These are phyloP conservation scores for Actinia tenebrosa DNA, from an alignment of 64 coral and sea anemone genomes.

Conservation along the genomic window DNA sequence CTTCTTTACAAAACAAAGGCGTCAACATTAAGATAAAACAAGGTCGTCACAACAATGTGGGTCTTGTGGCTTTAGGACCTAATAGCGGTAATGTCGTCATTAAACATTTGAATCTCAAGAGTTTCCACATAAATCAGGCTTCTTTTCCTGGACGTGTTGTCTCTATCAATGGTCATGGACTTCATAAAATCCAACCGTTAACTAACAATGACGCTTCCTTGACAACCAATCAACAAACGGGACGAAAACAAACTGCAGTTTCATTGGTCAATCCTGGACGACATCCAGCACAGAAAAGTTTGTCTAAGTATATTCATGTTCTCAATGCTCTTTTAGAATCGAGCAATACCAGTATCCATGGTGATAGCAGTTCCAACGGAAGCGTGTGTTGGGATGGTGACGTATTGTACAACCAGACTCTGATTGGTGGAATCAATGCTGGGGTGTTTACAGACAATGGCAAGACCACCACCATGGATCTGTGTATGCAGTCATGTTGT, in stretches of 20 bases:
- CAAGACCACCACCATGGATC: conserved; percentile 75
- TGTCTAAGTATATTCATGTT: not conserved
- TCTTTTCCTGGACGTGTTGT: not conserved
- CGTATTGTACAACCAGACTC: conserved; percentile 64
- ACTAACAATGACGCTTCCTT: not conserved
- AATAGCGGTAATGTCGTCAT: not conserved
- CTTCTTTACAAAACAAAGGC: not conserved
- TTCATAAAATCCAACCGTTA: not conserved
- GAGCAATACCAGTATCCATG: not conserved
- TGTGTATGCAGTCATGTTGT: conserved; percentile 93
- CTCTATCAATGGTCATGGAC: not conserved
- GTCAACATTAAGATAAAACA: too few relatives aligned
- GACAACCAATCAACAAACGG: conserved; percentile 2
- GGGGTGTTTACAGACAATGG: conserved; percentile 88
- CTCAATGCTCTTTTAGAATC: not conserved
- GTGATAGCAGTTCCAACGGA: not conserved
- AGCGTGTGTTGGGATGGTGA: conserved; percentile 79
- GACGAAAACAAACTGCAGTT: not conserved
- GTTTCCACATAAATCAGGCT: not conserved
- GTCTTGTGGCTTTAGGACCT: conserved; percentile 8
- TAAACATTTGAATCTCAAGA: not conserved
- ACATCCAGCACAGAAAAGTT: not conserved
- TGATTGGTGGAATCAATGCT: conserved; percentile 71
- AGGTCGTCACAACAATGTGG: not conserved
- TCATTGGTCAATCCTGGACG: not conserved